Conservation (phyloP, 2,888 invertebrate genomes). For the Polyommatus iphigenia region DNA sequence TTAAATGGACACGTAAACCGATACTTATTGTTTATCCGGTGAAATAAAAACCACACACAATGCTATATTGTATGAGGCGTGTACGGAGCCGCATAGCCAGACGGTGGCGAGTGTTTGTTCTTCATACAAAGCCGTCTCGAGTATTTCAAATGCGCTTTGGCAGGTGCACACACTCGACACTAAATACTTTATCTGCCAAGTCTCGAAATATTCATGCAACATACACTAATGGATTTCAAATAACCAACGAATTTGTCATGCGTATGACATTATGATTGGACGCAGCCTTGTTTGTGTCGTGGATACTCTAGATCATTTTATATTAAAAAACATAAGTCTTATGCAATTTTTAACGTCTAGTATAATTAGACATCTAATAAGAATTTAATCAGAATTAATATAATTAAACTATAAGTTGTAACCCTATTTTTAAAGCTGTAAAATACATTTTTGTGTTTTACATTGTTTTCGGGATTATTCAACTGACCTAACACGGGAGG, state of each 20-base stretch:
- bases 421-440: no score
- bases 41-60: slow-evolving; percentile 11
- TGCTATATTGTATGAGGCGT: slow-evolving; percentile 15
- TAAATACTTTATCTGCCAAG: slow-evolving; percentile 7
- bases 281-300: background rate
- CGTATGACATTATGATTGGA: slow-evolving; percentile 1
- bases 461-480: background rate
- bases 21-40: background rate
- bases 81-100: slow-evolving; percentile 36
- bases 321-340: background rate
- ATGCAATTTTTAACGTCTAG: background rate
- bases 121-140: slow-evolving; percentile 42
- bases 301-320: background rate
- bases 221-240: slow-evolving; percentile 19
- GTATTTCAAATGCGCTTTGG: slow-evolving; percentile 41
- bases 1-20: background rate
- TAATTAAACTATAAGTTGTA: no score
- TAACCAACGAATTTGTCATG: slow-evolving; percentile 9
- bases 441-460: no score
- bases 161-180: slow-evolving; percentile 39
- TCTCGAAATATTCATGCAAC: background rate
- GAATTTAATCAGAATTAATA: no score
- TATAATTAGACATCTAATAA: background rate
- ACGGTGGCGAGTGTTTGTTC: slow-evolving; percentile 46
- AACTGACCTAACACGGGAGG: background rate